Evolutionary conservation across 2,888 invertebrate species (phyloP).

Genomic region (Priocnemis perturbator): DNA sequence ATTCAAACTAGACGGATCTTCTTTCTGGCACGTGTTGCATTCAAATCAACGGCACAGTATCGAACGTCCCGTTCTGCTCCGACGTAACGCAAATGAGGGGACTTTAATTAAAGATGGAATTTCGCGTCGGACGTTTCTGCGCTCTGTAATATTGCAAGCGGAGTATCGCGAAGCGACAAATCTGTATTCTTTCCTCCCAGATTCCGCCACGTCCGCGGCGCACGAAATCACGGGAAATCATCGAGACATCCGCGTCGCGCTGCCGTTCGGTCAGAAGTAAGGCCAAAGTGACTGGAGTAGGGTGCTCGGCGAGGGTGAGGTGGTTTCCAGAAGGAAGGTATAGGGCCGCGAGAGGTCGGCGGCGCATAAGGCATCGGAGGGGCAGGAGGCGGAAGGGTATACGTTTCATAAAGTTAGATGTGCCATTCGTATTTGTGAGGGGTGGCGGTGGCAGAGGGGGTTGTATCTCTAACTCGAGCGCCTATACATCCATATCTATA

Average conservation of each 20-base stretch:
- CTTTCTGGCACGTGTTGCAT: too few relatives aligned
- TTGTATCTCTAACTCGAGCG: constrained; percentile 64
- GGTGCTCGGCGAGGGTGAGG: background rate
- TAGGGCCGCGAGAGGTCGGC: background rate
- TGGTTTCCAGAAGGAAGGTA: background rate
- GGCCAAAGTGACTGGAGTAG: background rate
- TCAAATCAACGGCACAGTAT: too few relatives aligned
- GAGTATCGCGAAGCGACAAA: too few relatives aligned
- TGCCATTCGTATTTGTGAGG: constrained; percentile 59
- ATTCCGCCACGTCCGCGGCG: too few relatives aligned
- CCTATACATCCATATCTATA: constrained; percentile 68
- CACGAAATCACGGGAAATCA: constrained; percentile 3
- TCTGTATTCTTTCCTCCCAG: too few relatives aligned
- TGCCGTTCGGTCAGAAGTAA: background rate
- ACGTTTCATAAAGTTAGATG: constrained; percentile 63
- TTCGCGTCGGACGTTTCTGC: too few relatives aligned
- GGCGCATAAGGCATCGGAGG: background rate
- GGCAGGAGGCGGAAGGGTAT: constrained; percentile 26
- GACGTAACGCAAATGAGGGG: too few relatives aligned
- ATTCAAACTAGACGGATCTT: too few relatives aligned
- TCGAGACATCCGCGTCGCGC: background rate
- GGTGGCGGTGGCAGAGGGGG: constrained; percentile 41
- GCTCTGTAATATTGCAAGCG: too few relatives aligned
- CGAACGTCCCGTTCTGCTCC: too few relatives aligned
- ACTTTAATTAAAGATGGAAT: too few relatives aligned